Percentiles rank a stretch among this genome's conserved stretches.
These are phyloP conservation scores for Platygyra sinensis DNA, from an alignment of 64 coral and sea anemone genomes.

Conservation along the genomic window DNA sequence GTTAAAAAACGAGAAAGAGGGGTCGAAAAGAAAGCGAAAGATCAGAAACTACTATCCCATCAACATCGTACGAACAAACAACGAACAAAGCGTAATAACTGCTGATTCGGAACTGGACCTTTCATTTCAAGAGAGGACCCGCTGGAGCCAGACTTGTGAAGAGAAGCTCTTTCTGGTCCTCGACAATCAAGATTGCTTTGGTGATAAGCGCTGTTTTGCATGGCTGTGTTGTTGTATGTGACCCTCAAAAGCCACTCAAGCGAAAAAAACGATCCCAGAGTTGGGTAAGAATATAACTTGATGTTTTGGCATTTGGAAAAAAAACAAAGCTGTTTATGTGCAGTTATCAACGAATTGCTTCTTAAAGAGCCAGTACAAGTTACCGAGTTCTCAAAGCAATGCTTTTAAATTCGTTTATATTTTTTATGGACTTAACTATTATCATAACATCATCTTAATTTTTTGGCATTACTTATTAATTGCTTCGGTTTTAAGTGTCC, in stretches of 20 bases:
- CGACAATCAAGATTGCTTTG: background rate
- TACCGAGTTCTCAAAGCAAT: background rate
- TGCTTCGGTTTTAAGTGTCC: background rate
- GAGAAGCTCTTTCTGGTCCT: slow-evolving; percentile 1
- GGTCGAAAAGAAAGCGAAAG: slow-evolving; percentile 18
- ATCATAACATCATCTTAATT: background rate
- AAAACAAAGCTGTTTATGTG: too few relatives aligned
- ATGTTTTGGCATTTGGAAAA: background rate
- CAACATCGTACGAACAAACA: background rate
- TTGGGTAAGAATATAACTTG: slow-evolving; percentile 29
- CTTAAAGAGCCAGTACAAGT: background rate
- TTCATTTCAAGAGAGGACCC: slow-evolving; percentile 21
- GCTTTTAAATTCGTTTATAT: too few relatives aligned
- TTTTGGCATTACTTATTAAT: background rate
- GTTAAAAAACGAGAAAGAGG: background rate
- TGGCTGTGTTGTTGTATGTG: slow-evolving; percentile 5
- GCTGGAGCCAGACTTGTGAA: slow-evolving; percentile 15
- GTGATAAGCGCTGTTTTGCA: slow-evolving; percentile 11
- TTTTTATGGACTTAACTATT: background rate
- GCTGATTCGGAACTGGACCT: slow-evolving; percentile 2
- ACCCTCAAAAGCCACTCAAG: slow-evolving; percentile 14
- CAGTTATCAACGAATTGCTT: background rate
- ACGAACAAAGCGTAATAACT: background rate
- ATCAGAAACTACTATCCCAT: background rate
- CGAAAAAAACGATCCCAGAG: background rate